Percentiles rank a stretch among this genome's conserved stretches.
These are phyloP conservation scores for Alaudala cheleensis DNA, from an alignment of 2,113 vertebrate genomes.

Conservation along the genomic window DNA sequence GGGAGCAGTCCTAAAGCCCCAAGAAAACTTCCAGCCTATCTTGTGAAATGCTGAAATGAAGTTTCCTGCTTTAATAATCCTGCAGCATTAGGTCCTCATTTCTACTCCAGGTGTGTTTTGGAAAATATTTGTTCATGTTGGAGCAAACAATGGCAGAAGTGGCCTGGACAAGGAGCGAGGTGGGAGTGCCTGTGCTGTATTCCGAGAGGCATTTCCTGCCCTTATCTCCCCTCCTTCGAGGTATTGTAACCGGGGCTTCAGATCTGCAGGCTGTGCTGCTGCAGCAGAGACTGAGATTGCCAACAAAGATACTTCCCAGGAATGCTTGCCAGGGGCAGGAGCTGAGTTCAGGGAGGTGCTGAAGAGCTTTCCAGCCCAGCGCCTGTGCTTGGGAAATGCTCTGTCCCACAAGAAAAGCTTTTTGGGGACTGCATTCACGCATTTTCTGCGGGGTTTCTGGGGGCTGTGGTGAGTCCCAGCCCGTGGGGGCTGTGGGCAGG, in stretches of 20 bases:
- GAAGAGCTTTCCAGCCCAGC: background rate
- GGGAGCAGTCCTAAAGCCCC: background rate
- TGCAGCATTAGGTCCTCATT: background rate
- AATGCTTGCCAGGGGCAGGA: background rate
- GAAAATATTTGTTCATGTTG: conserved; percentile 39
- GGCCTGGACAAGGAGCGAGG: conserved; percentile 25
- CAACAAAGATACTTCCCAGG: conserved; percentile 37
- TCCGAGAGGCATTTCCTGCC: conserved; percentile 55
- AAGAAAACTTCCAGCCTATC: background rate
- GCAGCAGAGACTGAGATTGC: background rate
- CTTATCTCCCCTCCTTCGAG: conserved; percentile 39
- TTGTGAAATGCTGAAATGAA: background rate
- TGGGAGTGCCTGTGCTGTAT: conserved; percentile 34
- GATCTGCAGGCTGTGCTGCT: conserved; percentile 15
- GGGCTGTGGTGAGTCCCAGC: background rate
- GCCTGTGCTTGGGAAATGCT: background rate
- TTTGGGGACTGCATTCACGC: background rate
- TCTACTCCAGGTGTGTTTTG: conserved; percentile 23
- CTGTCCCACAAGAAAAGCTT: accelerated
- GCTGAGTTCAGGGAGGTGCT: background rate
- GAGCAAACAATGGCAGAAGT: conserved; percentile 38
- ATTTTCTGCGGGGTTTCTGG: accelerated
- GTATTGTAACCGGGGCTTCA: conserved; percentile 37
- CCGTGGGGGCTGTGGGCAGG: accelerated
- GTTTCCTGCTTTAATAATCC: background rate